Evolutionary conservation across 2,113 vertebrate species (phyloP), one percentile per base, ranked within the genome.

Genomic region (Eurypyga helias): DNA sequence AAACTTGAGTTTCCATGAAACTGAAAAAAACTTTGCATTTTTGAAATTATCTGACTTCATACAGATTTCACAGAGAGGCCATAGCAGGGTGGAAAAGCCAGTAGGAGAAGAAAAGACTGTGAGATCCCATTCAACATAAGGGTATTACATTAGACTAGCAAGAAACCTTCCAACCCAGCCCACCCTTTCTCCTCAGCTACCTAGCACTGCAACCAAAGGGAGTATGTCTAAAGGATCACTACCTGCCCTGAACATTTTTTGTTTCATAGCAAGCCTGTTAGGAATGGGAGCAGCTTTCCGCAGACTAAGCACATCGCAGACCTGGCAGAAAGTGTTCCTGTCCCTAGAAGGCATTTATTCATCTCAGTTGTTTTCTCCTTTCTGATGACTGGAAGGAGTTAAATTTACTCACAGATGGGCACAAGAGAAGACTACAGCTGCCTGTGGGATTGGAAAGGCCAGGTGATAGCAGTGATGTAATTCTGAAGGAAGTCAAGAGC

Each of bases 181-280:
- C n/a, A 49, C 7, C 2, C 9, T 54, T 89, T 66, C 55, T 54
- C n/a, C 60, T 87, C 52, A 48, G 57, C 62, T 76, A 3, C 1
- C 48, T 49, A 31, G 52, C 14, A 48, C 43, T n/a, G 46, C 33
- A 58, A 41, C 28, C 65, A 36, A n/a, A 9, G 18, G 29, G 34
- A 58, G 19, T 2, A 5, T 2, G 4, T 43, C 71, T 48, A 66
- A n/a, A 45, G 26, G 26, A 23, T 33, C 72, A 4, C 34, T 41
- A 1, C 29, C 3, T 13, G 17, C 29, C n/a, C 65, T 58, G 31
- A 70, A 10, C 0, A 0, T 13, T 5, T 6, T 16, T n/a, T 36
- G 31, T 10, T 75, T 60, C 67, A 24, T 16, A 72, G 26, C 7
- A 72, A 86, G 10, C 11, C 36, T 70, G 10, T 5, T 31, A 31